Evolutionary conservation across 2,113 vertebrate genomes (phyloP).

Genomic region (Leptobrachium ailaonicum): DNA sequence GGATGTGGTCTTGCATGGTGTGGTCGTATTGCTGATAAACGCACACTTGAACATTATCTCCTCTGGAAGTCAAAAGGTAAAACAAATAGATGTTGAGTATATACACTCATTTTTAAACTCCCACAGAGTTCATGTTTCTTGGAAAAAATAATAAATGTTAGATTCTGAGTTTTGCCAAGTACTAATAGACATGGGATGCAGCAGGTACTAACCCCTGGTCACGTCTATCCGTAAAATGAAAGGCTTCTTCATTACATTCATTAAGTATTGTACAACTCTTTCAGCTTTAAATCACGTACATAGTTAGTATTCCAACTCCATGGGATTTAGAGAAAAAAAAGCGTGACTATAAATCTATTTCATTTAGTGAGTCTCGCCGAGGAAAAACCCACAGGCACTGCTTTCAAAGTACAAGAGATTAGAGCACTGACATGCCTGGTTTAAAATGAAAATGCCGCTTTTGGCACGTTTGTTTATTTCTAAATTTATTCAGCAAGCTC

Average conservation of each 20-base stretch:
- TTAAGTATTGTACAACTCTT: conserved; percentile 30
- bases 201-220: neutral
- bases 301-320: conserved; percentile 48
- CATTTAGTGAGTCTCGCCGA: conserved; percentile 44
- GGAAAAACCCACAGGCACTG: conserved; percentile 46
- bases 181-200: neutral
- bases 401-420: conserved; percentile 46
- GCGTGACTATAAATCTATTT: conserved; percentile 47
- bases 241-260: conserved; percentile 38
- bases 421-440: conserved; percentile 45
- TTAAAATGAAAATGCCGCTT: conserved; percentile 43
- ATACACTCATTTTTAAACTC: neutral
- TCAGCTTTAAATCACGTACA: conserved; percentile 39
- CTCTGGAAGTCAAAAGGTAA: conserved; percentile 1
- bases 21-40: neutral
- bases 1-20: neutral
- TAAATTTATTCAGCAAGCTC: conserved; percentile 37
- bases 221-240: neutral
- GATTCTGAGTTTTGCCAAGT: neutral
- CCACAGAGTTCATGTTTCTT: neutral
- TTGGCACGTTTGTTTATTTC: conserved; percentile 43
- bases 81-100: neutral
- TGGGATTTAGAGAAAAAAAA: conserved; percentile 38
- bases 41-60: neutral
- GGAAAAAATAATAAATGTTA: neutral